These are phyloP conservation scores for Bilobella aurantiaca DNA, from an alignment of 1,140 invertebrate genomes.

Conservation along the genomic window DNA sequence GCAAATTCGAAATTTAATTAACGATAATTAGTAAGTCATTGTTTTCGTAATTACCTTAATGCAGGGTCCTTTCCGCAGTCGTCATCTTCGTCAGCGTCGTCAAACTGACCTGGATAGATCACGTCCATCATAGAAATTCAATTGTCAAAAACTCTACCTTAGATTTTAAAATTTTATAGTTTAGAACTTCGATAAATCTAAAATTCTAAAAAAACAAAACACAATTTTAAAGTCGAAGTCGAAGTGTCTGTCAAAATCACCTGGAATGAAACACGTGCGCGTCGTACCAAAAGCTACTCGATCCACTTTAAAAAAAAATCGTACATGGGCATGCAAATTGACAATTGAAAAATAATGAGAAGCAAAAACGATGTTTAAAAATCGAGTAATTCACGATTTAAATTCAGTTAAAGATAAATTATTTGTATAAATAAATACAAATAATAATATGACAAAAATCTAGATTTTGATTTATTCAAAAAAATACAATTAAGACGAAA, in stretches of 20 bases:
- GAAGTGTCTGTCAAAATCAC: background rate
- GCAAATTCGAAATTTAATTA: too few species aligned
- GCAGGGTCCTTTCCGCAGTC: background rate
- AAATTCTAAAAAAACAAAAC: too few species aligned
- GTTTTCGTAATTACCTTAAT: background rate
- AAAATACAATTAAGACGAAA: too few species aligned
- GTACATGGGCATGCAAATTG: background rate
- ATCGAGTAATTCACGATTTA: background rate
- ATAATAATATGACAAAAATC: too few species aligned
- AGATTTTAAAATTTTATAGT: background rate
- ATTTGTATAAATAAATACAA: too few species aligned
- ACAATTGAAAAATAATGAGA: background rate
- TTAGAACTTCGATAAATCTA: too few species aligned
- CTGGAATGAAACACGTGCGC: background rate
- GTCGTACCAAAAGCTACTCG: background rate
- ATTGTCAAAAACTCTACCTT: background rate
- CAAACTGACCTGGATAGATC: slow-evolving; percentile 25
- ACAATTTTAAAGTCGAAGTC: too few species aligned
- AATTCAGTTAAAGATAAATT: background rate
- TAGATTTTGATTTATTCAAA: too few species aligned
- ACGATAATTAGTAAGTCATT: background rate
- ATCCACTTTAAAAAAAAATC: background rate
- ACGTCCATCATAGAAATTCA: background rate
- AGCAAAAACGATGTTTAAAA: background rate
- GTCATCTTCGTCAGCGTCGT: slow-evolving; percentile 20